Percentiles rank a stretch among this genome's conserved stretches.
phyloP scores from a whole-genome alignment of 2,888 invertebrate genomes.

The Platynereis dumerilii region DNA sequence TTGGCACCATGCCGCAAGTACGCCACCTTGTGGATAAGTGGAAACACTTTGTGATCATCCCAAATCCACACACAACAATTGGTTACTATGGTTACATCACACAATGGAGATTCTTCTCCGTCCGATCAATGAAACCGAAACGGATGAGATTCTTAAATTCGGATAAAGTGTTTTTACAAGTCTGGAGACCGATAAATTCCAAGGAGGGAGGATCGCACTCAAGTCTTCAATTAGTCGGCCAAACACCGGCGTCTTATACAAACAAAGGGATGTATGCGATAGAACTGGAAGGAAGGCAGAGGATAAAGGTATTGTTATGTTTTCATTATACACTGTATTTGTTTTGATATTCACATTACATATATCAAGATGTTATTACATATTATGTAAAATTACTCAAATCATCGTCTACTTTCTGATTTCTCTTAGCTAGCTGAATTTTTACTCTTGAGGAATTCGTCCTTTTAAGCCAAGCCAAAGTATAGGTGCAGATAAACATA shows the following conservation, averaged over 20 bases:
- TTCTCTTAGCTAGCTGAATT: no score
- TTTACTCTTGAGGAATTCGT: no score
- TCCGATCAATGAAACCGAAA: neutral
- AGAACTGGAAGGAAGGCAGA: constrained; percentile 13
- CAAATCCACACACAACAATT: constrained; percentile 11
- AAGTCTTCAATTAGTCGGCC: constrained; percentile 10
- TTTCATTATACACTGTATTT: no score
- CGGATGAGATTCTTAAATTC: neutral
- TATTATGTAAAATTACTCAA: no score
- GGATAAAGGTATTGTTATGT: no score
- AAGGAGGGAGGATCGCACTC: neutral
- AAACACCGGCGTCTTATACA: constrained; percentile 12
- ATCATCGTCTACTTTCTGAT: no score
- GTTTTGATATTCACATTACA: no score
- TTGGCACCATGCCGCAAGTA: neutral
- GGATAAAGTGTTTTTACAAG: neutral
- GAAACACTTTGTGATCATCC: constrained; percentile 15
- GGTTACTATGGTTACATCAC: constrained; percentile 13
- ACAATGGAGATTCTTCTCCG: constrained; percentile 11
- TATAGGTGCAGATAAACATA: no score
- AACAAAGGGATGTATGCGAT: constrained; percentile 11
- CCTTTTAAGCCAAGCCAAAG: no score
- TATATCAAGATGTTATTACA: no score
- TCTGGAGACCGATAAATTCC: neutral
- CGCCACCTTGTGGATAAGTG: constrained; percentile 11